These are phyloP conservation scores for Argyrosomus regius DNA, from an alignment of 2,797 vertebrate genomes.

Conservation along the genomic window DNA sequence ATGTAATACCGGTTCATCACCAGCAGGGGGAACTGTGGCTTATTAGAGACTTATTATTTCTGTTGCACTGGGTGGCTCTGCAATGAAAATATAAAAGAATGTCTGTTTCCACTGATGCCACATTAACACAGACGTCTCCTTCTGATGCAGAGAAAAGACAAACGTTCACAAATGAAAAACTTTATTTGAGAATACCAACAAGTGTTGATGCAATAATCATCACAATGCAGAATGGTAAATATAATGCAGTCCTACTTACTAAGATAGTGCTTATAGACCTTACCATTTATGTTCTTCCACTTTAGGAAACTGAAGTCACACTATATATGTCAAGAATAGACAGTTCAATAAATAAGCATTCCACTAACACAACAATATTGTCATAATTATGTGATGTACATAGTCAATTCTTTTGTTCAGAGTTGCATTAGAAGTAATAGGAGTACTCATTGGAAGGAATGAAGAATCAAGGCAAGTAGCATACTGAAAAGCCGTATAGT, in stretches of 20 bases:
- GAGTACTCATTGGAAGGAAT: slow-evolving; percentile 75
- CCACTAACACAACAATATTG: slow-evolving; percentile 86
- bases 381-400: slow-evolving; percentile 82
- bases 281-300: slow-evolving; percentile 78
- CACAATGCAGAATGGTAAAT: slow-evolving; percentile 86
- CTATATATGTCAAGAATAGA: slow-evolving; percentile 81
- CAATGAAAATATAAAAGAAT: neutral
- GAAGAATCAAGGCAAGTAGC: slow-evolving; percentile 78
- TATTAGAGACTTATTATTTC: neutral
- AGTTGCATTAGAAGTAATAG: slow-evolving; percentile 76
- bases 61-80: neutral
- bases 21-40: slow-evolving; percentile 61
- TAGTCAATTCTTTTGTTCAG: slow-evolving; percentile 69
- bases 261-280: slow-evolving; percentile 82
- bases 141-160: slow-evolving; percentile 68
- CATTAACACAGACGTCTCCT: neutral
- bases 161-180: slow-evolving; percentile 86
- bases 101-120: neutral
- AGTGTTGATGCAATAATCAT: slow-evolving; percentile 84
- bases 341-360: slow-evolving; percentile 89
- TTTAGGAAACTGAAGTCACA: slow-evolving; percentile 82
- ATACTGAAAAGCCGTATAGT: slow-evolving; percentile 71
- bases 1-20: neutral
- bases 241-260: slow-evolving; percentile 84
- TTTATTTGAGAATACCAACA: slow-evolving; percentile 88